Evolutionary conservation across 1,140 invertebrate genomes (phyloP), one percentile per base, ranked within the genome.

Genomic region (Pomacea maculata): DNA sequence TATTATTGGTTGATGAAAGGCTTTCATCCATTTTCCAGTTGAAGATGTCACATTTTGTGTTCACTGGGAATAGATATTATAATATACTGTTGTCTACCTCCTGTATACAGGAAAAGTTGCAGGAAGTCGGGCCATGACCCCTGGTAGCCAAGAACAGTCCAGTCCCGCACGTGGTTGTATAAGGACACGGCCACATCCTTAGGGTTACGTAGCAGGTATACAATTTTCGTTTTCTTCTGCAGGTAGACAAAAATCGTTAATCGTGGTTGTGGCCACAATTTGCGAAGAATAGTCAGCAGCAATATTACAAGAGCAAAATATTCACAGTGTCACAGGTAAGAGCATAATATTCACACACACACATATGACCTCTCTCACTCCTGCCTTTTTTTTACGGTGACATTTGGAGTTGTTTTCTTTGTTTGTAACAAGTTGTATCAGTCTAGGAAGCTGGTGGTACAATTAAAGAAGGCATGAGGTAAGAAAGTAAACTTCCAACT

Each of bases 111-210:
- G 25, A 68, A 80, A 25, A 75, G 71, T 1, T 81, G 80, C 34
- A 76, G 68, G 52, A 72, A 81, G 34, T 71, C 74, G 15, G 71
- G 80, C 72, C 74, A 72, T 6, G 74, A 63, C 19, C 80, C 68
- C 5, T 55, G 45, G 34, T 72, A 75, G 7, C 68, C 74, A n/a
- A 77, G 19, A 1, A 25, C 34, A 1, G 74, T 75, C 71, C 72
- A 72, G 74, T 72, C 75, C 21, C 52, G 65, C 65, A 71, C 67
- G 63, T 82, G 80, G 64, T 82, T 77, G 81, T 85, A 83, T 64
- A 85, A 67, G 7, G 85, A 86, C 34, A 85, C 85, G 10, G 82
- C 83, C 12, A 85, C 83, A 77, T 86, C 85, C 78, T 87, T 87
- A 14, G 84, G 85, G 77, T 87, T 86, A 52, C 86, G 75, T 25